These are phyloP conservation scores for Ichneumon xanthorius DNA, from an alignment of 2,888 invertebrate species.

Conservation along the genomic window DNA sequence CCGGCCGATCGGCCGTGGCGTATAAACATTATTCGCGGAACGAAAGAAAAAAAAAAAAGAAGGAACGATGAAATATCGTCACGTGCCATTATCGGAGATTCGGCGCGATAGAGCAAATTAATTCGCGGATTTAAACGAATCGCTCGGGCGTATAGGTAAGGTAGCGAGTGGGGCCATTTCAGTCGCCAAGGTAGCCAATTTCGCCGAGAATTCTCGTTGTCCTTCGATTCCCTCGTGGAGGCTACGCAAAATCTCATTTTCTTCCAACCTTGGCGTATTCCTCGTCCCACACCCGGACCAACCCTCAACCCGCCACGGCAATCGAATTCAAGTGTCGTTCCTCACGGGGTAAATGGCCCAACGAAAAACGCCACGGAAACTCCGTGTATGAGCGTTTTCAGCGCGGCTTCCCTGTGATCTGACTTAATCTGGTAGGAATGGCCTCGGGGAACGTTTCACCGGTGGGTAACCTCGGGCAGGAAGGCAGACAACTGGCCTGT, in stretches of 20 bases:
- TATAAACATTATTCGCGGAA: background rate
- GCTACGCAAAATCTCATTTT: slow-evolving; percentile 31
- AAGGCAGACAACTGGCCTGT: slow-evolving; percentile 13
- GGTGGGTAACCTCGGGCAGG: background rate
- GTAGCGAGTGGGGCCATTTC: background rate
- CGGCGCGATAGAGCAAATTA: background rate
- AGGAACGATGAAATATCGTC: background rate
- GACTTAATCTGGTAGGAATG: slow-evolving; percentile 14
- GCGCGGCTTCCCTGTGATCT: slow-evolving; percentile 12
- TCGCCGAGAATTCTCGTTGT: slow-evolving; percentile 13
- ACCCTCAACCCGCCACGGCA: background rate
- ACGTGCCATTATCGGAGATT: background rate
- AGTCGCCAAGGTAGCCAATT: slow-evolving; percentile 2
- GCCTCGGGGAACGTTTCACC: slow-evolving; percentile 17
- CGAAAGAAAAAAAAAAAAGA: background rate
- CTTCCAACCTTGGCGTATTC: background rate
- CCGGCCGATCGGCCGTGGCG: background rate
- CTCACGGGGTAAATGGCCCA: slow-evolving; percentile 9
- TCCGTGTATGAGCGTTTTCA: slow-evolving; percentile 25
- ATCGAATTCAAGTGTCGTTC: slow-evolving; percentile 37
- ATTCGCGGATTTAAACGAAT: slow-evolving; percentile 5
- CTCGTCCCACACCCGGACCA: background rate
- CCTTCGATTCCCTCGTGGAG: slow-evolving; percentile 6
- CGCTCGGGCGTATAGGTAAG: background rate
- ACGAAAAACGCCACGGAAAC: slow-evolving; percentile 14